Conservation (phyloP, 2,113 vertebrate genomes). For the Aegithalos caudatus region DNA sequence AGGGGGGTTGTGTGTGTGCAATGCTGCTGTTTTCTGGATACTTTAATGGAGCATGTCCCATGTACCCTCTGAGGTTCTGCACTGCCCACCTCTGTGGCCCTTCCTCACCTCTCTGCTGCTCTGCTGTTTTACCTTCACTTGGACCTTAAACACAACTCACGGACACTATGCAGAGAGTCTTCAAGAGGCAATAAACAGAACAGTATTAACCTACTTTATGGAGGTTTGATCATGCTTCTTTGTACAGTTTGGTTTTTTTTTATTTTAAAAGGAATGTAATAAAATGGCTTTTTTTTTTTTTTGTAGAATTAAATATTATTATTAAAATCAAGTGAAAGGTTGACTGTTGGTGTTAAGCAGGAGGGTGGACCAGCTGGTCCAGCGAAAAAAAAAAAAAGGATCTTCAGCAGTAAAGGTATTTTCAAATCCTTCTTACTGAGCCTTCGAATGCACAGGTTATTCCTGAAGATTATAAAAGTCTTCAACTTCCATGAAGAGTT, state of each 20-base stretch:
- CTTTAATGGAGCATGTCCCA: conserved; percentile 70
- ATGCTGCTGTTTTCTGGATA: conserved; percentile 72
- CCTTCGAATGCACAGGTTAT: neutral
- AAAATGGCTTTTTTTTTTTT: conserved; percentile 65
- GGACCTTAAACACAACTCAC: conserved; percentile 71
- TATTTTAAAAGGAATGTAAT: conserved; percentile 76
- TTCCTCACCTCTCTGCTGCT: conserved; percentile 71
- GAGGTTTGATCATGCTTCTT: conserved; percentile 76
- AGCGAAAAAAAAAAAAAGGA: neutral
- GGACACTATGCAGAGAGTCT: conserved; percentile 76
- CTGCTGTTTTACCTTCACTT: conserved; percentile 70
- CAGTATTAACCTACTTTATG: conserved; percentile 75
- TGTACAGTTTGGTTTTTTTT: conserved; percentile 69
- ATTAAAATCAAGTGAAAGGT: conserved; percentile 76
- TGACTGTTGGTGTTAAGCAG: conserved; percentile 70
- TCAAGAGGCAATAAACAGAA: conserved; percentile 77
- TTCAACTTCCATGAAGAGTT: neutral
- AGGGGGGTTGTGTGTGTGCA: conserved; percentile 65
- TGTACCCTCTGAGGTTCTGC: conserved; percentile 70
- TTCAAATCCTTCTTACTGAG: neutral
- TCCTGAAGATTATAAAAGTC: neutral
- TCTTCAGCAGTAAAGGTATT: conserved; percentile 32
- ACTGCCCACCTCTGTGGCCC: conserved; percentile 68
- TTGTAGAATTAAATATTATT: conserved; percentile 78
- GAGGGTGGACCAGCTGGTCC: conserved; percentile 37